These are phyloP conservation scores for Menidia beryllina DNA, from an alignment of 2,113 vertebrate species.

Conservation along the genomic window DNA sequence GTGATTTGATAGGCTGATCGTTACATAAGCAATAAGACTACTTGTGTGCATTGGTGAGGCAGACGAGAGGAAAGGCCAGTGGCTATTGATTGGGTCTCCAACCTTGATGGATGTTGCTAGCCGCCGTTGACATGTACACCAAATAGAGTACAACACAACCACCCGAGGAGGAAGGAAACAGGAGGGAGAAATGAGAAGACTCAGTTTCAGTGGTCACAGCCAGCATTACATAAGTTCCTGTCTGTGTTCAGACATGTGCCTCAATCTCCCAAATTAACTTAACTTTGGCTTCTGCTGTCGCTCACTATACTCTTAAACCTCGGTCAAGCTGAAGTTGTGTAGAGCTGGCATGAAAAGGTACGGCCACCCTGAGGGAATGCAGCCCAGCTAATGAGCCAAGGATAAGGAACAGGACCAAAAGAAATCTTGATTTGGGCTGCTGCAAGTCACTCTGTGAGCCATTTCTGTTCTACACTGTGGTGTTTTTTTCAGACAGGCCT, in stretches of 20 bases:
- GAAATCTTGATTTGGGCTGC: neutral
- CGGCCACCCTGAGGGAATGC: slow-evolving; percentile 3
- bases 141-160: slow-evolving; percentile 27
- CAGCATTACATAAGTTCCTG: slow-evolving; percentile 50
- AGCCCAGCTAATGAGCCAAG: neutral
- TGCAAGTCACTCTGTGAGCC: slow-evolving; percentile 5
- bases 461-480: slow-evolving; percentile 2
- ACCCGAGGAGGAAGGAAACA: neutral
- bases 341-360: neutral
- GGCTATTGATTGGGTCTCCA: slow-evolving; percentile 57
- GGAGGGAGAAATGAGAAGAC: slow-evolving; percentile 34
- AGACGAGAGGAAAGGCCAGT: slow-evolving; percentile 54
- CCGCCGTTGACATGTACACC: slow-evolving; percentile 29
- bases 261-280: slow-evolving; percentile 45
- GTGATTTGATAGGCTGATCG: slow-evolving; percentile 71
- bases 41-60: slow-evolving; percentile 54
- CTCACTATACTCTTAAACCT: slow-evolving; percentile 12
- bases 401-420: neutral
- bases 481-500: neutral
- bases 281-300: slow-evolving; percentile 23
- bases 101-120: slow-evolving; percentile 65
- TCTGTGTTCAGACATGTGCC: slow-evolving; percentile 50
- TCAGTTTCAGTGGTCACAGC: neutral
- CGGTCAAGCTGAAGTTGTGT: slow-evolving; percentile 14
- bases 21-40: slow-evolving; percentile 72